Base-by-base conservation (phyloP, 2,113 vertebrate species). In the Neopipo cinnamomea region DNA sequence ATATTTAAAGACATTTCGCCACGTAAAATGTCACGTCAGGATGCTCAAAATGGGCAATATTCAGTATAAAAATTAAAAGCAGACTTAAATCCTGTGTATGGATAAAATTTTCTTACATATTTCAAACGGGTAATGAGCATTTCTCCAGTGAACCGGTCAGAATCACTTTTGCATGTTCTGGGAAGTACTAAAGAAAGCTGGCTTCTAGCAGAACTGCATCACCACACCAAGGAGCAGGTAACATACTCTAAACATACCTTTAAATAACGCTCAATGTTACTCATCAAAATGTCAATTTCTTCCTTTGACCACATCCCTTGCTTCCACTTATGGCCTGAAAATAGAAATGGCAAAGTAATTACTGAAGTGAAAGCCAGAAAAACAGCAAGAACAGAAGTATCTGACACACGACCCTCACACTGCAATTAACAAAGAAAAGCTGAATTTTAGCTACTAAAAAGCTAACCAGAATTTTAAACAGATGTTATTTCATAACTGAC, bases 241-340 rank as follows among this genome's bases (percentile, higher is more conserved):
- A 85, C 11, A 58, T 16, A 71, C 22, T 65, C 53, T 56, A 93
- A 41, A 83, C 91, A 35, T 98, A 99, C 99, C 99, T 99, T 99
- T 62, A 99, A 97, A 85, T 99, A 99, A 89, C 97, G 98, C 61
- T 99, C 99, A 84, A 99, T 99, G 98, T 99, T 99, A 96, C 97
- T 99, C 98, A 99, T 99, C 95, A 99, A 98, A 91, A 99, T 98
- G 97, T 99, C 99, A 19, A 99, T 99, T 98, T 99, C 99, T 98
- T 99, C 99, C 95, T 99, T 99, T 2, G 99, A 99, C 99, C 99
- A 99, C 99, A 99, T 99, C 31, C 99, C 99, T 95, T 99, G 99
- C 72, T 99, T 99, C 99, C 99, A 99, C 92, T 99, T 99, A 93
- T 99, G 99, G 97, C 99, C 99, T 99, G 89, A 95, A 97, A 97